These are phyloP conservation scores for Pangasius krempfi DNA, from an alignment of 2,797 vertebrate genomes.

Conservation along the genomic window DNA sequence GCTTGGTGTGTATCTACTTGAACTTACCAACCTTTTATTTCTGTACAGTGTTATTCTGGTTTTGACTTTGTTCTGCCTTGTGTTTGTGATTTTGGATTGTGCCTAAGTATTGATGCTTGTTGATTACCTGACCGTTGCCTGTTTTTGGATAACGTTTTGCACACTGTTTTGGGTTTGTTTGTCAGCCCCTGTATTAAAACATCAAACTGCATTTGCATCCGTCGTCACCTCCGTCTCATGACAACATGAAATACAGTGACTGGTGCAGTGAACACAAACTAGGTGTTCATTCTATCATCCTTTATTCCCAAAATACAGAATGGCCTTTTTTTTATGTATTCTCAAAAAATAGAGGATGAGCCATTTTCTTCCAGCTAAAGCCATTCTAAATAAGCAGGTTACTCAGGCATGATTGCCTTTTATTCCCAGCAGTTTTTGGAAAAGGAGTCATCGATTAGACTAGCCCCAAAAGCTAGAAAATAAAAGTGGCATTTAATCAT, in stretches of 20 bases:
- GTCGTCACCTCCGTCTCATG: neutral
- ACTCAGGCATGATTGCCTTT: slow-evolving; percentile 42
- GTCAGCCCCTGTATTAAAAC: neutral
- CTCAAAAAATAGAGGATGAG: neutral
- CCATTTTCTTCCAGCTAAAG: slow-evolving; percentile 17
- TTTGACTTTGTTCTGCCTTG: neutral
- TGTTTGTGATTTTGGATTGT: neutral
- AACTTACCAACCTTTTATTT: neutral
- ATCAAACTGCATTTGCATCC: neutral
- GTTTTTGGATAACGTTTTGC: neutral
- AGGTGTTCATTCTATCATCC: neutral
- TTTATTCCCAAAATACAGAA: slow-evolving; percentile 43
- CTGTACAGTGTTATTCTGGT: neutral
- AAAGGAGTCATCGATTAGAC: slow-evolving; percentile 27
- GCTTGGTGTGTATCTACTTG: no score
- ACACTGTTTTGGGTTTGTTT: neutral
- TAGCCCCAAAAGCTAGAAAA: slow-evolving; percentile 17
- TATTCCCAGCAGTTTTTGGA: slow-evolving; percentile 35
- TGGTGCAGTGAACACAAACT: neutral
- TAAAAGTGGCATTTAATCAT: slow-evolving; percentile 28
- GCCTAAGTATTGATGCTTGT: neutral
- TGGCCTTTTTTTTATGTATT: slow-evolving; percentile 52
- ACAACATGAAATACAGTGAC: neutral
- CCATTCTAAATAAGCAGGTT: slow-evolving; percentile 43
- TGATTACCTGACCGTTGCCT: neutral